These are phyloP conservation scores for Drosophila macrothrix DNA, from an alignment of 2,888 invertebrate genomes.

Conservation along the genomic window DNA sequence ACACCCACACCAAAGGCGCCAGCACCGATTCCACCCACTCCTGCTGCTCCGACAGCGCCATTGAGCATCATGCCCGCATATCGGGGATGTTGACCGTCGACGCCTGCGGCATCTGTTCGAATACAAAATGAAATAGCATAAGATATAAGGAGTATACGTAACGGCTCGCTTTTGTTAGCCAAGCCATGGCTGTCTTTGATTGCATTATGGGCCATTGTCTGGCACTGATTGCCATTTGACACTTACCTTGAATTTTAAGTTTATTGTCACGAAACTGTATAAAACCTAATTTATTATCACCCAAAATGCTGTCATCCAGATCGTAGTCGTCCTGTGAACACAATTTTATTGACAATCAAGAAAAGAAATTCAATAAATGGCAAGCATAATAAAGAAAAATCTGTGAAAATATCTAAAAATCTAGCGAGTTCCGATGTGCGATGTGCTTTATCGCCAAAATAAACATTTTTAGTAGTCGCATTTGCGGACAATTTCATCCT, in stretches of 20 bases:
- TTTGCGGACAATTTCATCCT: background rate
- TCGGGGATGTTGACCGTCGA: constrained; percentile 77
- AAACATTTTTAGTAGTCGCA: background rate
- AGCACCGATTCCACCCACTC: constrained; percentile 49
- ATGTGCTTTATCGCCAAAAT: no score
- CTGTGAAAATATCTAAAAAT: background rate
- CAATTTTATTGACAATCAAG: constrained; percentile 30
- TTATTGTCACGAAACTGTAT: constrained; percentile 85
- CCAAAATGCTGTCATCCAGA: constrained; percentile 83
- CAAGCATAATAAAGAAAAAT: background rate
- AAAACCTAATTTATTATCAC: constrained; percentile 85
- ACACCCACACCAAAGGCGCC: constrained; percentile 64
- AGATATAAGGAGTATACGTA: constrained; percentile 55
- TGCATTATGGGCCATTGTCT: constrained; percentile 58
- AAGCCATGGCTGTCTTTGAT: constrained; percentile 29
- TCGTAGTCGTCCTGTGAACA: constrained; percentile 84
- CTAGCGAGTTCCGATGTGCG: background rate
- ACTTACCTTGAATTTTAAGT: constrained; percentile 85
- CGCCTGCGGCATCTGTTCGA: constrained; percentile 79
- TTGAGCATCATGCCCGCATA: constrained; percentile 80
- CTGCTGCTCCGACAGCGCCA: constrained; percentile 52
- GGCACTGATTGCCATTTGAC: constrained; percentile 44
- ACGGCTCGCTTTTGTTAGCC: constrained; percentile 49
- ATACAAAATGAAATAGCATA: constrained; percentile 36
- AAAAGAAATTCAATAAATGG: constrained; percentile 40